Evolutionary conservation across 2,888 invertebrate genomes (phyloP).

Genomic region (Ornithoptera alexandrae): DNA sequence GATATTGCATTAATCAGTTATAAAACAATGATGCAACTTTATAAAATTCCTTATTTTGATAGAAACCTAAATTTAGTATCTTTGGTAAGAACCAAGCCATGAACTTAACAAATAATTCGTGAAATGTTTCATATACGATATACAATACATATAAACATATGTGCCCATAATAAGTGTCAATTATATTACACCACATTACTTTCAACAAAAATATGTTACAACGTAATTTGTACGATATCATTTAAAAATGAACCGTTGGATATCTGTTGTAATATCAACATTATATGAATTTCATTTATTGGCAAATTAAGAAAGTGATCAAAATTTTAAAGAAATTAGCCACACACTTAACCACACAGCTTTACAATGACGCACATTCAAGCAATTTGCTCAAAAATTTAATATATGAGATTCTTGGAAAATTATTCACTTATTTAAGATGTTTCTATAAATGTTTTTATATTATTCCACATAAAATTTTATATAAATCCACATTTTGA

Average conservation of each 20-base stretch:
- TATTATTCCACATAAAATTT: no score
- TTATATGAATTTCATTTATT: neutral
- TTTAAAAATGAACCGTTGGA: neutral
- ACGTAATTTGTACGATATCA: neutral
- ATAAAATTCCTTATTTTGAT: slow-evolving; percentile 22
- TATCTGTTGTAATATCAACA: neutral
- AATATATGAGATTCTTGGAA: neutral
- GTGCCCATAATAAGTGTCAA: neutral
- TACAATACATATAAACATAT: no score
- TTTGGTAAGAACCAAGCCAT: slow-evolving; percentile 25
- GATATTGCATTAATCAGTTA: neutral
- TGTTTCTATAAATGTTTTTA: neutral
- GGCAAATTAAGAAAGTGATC: neutral
- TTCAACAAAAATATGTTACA: neutral
- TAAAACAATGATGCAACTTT: neutral
- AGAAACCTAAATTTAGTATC: slow-evolving; percentile 24
- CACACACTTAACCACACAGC: no score
- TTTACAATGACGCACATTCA: no score
- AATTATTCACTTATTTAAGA: neutral
- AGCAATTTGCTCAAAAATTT: neutral
- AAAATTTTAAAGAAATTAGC: neutral
- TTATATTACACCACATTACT: neutral
- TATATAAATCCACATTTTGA: neutral
- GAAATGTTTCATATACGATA: neutral
- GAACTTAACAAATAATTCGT: neutral